A percentile compares a stretch with the other conserved stretches of the same genome.
Evolutionary conservation across 2,888 invertebrate genomes (phyloP).

Genomic region (Dicroscelio sp.): DNA sequence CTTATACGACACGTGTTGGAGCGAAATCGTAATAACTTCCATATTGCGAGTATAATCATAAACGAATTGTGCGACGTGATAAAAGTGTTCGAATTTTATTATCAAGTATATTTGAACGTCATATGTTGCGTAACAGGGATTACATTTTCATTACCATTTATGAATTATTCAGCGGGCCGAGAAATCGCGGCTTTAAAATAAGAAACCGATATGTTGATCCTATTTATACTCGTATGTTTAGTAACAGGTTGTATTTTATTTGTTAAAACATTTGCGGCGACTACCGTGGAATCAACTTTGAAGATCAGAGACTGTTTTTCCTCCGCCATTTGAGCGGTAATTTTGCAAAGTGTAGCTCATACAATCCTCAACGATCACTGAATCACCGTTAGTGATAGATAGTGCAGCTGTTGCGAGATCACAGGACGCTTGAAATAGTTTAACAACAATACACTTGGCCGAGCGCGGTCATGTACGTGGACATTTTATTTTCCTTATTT

Average conservation of each 20-base stretch:
- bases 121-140: slow-evolving; percentile 27
- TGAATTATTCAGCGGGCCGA: background rate
- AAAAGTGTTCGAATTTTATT: slow-evolving; percentile 67
- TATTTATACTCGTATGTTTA: background rate
- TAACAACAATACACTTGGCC: slow-evolving; percentile 89
- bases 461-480: slow-evolving; percentile 28
- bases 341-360: slow-evolving; percentile 89
- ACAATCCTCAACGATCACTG: slow-evolving; percentile 89
- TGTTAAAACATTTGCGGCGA: slow-evolving; percentile 13
- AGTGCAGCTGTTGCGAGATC: slow-evolving; percentile 90
- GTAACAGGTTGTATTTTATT: slow-evolving; percentile 30
- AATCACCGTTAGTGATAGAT: slow-evolving; percentile 91
- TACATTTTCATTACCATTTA: background rate
- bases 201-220: background rate
- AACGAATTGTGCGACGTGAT: slow-evolving; percentile 82
- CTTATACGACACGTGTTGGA: slow-evolving; percentile 79
- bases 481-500: slow-evolving; percentile 34
- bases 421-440: slow-evolving; percentile 90
- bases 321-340: slow-evolving; percentile 86
- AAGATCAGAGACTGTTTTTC: slow-evolving; percentile 88
- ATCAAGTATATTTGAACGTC: slow-evolving; percentile 17
- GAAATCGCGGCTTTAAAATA: background rate
- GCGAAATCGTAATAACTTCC: slow-evolving; percentile 73
- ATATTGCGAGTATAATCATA: slow-evolving; percentile 80
- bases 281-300: slow-evolving; percentile 89